A percentile compares a stretch with the other conserved stretches of the same genome.
Evolutionary conservation across 2,888 invertebrate species (phyloP).

Genomic region (Meandrusa payeni): DNA sequence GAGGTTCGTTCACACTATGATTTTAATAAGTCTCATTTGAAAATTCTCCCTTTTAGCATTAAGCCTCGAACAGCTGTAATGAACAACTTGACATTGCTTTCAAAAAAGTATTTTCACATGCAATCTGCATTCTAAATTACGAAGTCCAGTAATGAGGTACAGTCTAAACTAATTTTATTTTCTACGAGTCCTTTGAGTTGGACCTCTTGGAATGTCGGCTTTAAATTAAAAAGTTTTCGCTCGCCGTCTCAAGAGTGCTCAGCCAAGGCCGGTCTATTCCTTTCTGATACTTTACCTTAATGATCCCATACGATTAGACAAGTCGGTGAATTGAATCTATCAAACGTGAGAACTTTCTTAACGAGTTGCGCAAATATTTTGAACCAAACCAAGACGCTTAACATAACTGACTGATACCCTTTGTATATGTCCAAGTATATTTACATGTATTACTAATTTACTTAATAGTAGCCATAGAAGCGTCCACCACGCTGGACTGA

Average conservation of each 20-base stretch:
- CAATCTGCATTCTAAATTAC: slow-evolving; percentile 54
- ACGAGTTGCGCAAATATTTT: too few species aligned
- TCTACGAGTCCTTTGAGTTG: slow-evolving; percentile 53
- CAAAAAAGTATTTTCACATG: slow-evolving; percentile 39
- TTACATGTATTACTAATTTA: too few species aligned
- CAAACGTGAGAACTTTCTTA: too few species aligned
- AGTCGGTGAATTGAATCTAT: slow-evolving; percentile 6
- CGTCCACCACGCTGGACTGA: too few species aligned
- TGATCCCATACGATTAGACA: slow-evolving; percentile 54
- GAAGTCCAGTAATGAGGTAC: slow-evolving; percentile 57
- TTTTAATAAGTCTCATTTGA: slow-evolving; percentile 28
- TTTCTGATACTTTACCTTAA: slow-evolving; percentile 55
- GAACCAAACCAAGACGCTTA: too few species aligned
- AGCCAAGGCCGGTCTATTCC: slow-evolving; percentile 45
- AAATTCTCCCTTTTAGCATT: slow-evolving; percentile 26
- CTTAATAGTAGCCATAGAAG: too few species aligned
- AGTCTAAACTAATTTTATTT: slow-evolving; percentile 63
- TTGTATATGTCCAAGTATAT: too few species aligned
- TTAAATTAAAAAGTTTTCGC: slow-evolving; percentile 68
- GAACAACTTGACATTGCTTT: slow-evolving; percentile 31
- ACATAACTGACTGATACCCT: too few species aligned
- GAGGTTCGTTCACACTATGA: too few species aligned
- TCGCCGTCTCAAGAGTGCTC: slow-evolving; percentile 47
- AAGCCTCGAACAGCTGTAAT: slow-evolving; percentile 23
- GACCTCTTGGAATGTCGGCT: slow-evolving; percentile 58